Conservation (phyloP, 2,113 vertebrate genomes). For the Caranx melampygus region DNA sequence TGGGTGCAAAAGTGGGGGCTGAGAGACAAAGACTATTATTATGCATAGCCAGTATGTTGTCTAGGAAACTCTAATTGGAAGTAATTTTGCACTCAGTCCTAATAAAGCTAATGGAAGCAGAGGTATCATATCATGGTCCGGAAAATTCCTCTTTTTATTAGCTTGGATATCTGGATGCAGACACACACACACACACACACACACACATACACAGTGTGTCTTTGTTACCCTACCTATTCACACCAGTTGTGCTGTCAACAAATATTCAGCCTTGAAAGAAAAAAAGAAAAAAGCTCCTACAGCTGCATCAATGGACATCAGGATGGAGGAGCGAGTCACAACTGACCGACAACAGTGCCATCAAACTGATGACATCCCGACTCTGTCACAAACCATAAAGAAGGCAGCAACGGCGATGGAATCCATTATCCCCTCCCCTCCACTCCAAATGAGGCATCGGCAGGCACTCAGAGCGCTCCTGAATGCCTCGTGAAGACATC, state of each 20-base stretch:
- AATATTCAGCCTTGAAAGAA: conserved; percentile 4
- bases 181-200: no score
- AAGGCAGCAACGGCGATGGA: conserved; percentile 59
- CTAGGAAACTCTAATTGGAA: conserved; percentile 79
- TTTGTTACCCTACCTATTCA: conserved; percentile 13
- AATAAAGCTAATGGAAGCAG: conserved; percentile 71
- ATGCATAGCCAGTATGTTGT: conserved; percentile 61
- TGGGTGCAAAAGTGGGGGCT: conserved; percentile 19
- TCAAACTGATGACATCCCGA: conserved; percentile 65
- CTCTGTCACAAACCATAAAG: conserved; percentile 72
- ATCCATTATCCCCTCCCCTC: conserved; percentile 72
- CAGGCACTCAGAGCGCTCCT: conserved; percentile 54
- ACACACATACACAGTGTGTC: background rate
- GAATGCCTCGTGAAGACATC: conserved; percentile 62
- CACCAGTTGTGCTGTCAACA: conserved; percentile 15
- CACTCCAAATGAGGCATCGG: conserved; percentile 51
- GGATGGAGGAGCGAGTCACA: conserved; percentile 34
- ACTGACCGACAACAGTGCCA: conserved; percentile 24
- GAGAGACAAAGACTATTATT: conserved; percentile 59
- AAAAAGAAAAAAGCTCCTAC: background rate
- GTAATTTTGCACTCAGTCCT: conserved; percentile 74
- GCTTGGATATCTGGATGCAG: conserved; percentile 40
- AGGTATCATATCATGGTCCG: conserved; percentile 54
- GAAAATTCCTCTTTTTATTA: conserved; percentile 52
- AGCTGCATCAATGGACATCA: conserved; percentile 13